Evolutionary conservation across 1,140 invertebrate species (phyloP), one percentile per base, ranked within the genome.

Genomic region (Colletes latitarsis): DNA sequence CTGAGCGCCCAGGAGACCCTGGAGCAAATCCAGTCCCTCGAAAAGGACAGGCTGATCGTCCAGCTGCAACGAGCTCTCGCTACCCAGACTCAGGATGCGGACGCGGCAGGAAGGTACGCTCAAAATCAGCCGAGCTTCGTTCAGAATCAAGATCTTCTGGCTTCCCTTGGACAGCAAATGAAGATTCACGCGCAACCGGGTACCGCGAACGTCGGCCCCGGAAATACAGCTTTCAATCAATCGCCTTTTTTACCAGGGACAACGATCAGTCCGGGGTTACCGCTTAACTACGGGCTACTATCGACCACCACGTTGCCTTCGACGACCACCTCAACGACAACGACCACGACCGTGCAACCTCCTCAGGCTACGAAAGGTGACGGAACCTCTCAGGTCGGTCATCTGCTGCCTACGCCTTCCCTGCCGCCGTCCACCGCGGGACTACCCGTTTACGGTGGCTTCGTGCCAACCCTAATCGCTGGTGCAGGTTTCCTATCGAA

Each of bases 11-110:
- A 88, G 14, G 89, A 90, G 9, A 84, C 89, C n/a, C 70, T 91
- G 2, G 76, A 89, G 43, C 90, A 90, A 39, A 89, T 93, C 41
- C 88, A 92, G 41, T 91, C 91, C 5, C 60, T 90, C 30, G 91
- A 93, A 46, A 92, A 92, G 67, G 91, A 93, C 58, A 87, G 91
- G 58, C 21, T 93, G 64, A 92, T 93, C 58, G 64, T 84, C 0
- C 88, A 93, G 41, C 64, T 93, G n/a, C 92, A 91, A 41, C 88
- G 88, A 4, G 90, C 89, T 0, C 71, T 93, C 0, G 73, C 82
- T 0, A 69, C 60, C 19, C 86, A 81, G 55, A 4, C 58, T 0
- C 85, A 89, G 14, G 74, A 79, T 5, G 17, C 71, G 3, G 82
- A 89, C 19, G 53, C 64, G n/a, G 76, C 72, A 10, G 82, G 58